Conservation (phyloP, 2,888 invertebrate genomes). For the Scelioninae gen. 2 region DNA sequence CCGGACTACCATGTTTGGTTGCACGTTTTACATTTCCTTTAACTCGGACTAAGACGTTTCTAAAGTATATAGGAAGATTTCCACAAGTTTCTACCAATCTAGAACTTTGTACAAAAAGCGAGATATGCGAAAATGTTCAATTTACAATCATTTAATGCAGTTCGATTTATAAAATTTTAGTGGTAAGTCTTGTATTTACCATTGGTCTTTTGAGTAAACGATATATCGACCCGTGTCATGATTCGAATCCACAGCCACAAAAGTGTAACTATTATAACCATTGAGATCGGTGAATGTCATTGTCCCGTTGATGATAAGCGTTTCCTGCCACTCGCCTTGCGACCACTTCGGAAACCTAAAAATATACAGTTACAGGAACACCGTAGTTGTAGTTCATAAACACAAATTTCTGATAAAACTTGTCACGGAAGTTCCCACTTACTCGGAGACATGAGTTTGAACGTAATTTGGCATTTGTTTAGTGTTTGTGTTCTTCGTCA, state of each 20-base stretch:
- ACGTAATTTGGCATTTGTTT: constrained; percentile 72
- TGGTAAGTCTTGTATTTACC: constrained; percentile 67
- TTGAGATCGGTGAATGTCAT: constrained; percentile 76
- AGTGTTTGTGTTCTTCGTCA: constrained; percentile 74
- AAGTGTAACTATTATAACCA: constrained; percentile 75
- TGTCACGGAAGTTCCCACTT: constrained; percentile 61
- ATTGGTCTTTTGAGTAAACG: constrained; percentile 76
- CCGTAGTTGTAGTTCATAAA: constrained; percentile 19
- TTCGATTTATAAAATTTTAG: neutral
- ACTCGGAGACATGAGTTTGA: constrained; percentile 71
- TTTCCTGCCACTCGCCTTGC: constrained; percentile 80
- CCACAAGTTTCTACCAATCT: too few species aligned
- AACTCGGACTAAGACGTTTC: too few species aligned
- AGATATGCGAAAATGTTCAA: too few species aligned
- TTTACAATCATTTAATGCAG: too few species aligned
- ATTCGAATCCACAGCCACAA: constrained; percentile 74
- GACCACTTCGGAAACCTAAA: constrained; percentile 80
- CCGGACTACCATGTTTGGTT: too few species aligned
- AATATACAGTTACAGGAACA: constrained; percentile 32
- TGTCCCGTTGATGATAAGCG: constrained; percentile 74
- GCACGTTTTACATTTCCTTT: too few species aligned
- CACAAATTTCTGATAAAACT: constrained; percentile 32
- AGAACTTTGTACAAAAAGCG: too few species aligned
- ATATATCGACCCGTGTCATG: constrained; percentile 74
- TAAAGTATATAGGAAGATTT: too few species aligned